phyloP scores from a whole-genome alignment of 2,888 invertebrate genomes.

The Branchellion lobata region DNA sequence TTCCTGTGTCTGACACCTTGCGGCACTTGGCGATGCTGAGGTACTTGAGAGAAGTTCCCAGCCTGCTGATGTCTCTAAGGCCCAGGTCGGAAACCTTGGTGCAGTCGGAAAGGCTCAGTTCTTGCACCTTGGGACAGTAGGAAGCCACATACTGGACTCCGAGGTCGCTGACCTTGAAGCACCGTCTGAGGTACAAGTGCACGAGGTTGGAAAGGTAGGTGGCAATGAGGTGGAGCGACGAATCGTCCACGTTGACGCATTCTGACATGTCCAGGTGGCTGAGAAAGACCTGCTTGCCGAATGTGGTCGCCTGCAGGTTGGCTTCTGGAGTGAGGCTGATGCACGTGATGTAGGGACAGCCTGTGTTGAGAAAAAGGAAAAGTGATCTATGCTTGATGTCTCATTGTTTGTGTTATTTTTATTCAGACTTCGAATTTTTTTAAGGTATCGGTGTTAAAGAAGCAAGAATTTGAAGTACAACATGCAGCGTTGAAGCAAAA shows the following conservation, averaged over 20 bases:
- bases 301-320: constrained; percentile 58
- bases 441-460: no score
- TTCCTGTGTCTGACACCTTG: constrained; percentile 78
- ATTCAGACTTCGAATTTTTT: no score
- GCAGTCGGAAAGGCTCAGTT: constrained; percentile 83
- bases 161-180: constrained; percentile 83
- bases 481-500: no score
- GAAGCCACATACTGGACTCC: constrained; percentile 88
- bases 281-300: constrained; percentile 68
- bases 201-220: constrained; percentile 83
- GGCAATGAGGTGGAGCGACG: constrained; percentile 78
- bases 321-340: constrained; percentile 64
- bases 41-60: constrained; percentile 84
- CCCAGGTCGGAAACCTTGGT: constrained; percentile 83
- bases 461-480: no score
- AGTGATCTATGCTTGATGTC: no score
- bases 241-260: constrained; percentile 80
- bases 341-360: constrained; percentile 78
- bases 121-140: constrained; percentile 79
- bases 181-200: constrained; percentile 82
- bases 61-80: constrained; percentile 79
- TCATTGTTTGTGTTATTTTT: no score
- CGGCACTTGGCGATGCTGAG: constrained; percentile 91
- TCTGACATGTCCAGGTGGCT: constrained; percentile 88
- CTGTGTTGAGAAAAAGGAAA: constrained; percentile 55